Percentiles rank a stretch among this genome's conserved stretches.
Conservation (phyloP, 2,113 vertebrate species). For the human (Homo sapiens) region DNA sequence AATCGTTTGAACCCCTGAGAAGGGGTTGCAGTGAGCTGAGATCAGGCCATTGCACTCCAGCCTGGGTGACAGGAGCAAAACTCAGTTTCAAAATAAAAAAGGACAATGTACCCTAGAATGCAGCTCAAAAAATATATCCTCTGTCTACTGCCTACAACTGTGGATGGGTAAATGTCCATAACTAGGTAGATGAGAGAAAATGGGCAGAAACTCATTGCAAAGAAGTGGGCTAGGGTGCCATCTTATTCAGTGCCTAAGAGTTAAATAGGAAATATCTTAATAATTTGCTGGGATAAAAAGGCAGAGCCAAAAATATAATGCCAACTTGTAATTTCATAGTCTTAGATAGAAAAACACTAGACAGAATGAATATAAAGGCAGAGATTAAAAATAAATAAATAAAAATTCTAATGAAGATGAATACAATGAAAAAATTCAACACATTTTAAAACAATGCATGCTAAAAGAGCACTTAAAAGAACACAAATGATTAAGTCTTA, state of each 20-base stretch:
- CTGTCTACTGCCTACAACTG: neutral
- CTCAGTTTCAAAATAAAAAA: too few relatives aligned
- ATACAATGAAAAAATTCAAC: neutral
- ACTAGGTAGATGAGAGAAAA: neutral
- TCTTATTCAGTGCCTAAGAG: neutral
- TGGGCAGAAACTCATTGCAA: neutral
- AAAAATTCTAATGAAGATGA: neutral
- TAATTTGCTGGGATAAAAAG: neutral
- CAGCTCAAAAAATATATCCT: neutral
- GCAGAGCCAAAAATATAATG: neutral
- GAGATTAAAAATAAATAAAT: neutral
- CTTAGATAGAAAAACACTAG: neutral
- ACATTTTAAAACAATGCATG: neutral
- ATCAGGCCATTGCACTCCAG: too few relatives aligned
- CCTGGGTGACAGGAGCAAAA: too few relatives aligned
- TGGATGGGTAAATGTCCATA: neutral
- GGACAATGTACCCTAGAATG: neutral
- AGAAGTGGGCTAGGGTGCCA: neutral
- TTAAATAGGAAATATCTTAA: neutral
- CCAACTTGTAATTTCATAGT: neutral
- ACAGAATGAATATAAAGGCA: neutral
- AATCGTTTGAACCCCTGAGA: accelerated
- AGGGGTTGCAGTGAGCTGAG: too few relatives aligned
- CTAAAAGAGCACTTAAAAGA: neutral
- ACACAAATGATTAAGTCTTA: neutral